Percentiles rank a stretch among this genome's conserved stretches.
phyloP scores from a whole-genome alignment of 2,797 vertebrate species.

The Periparus ater region DNA sequence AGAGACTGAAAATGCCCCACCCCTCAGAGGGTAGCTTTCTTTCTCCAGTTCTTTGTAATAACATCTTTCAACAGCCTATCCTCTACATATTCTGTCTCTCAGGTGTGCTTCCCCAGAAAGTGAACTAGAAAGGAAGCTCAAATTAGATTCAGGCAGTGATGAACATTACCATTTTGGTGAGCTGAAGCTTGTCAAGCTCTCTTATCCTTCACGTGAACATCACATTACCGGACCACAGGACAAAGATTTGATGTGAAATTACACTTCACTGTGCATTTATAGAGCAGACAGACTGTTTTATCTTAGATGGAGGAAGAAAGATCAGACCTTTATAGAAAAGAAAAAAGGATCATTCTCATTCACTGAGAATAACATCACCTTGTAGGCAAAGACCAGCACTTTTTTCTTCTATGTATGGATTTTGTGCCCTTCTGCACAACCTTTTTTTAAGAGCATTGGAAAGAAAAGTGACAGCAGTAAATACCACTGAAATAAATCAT shows the following conservation, averaged over 20 bases:
- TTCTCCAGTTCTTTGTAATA: not conserved
- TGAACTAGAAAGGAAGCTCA: slow-evolving; percentile 13
- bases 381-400: not conserved
- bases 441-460: not conserved
- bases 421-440: slow-evolving; percentile 27
- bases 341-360: slow-evolving; percentile 24
- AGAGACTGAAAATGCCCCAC: not conserved
- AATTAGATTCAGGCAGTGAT: slow-evolving; percentile 54
- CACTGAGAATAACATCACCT: slow-evolving; percentile 12
- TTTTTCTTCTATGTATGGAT: slow-evolving; percentile 15
- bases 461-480: slow-evolving; percentile 34
- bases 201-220: slow-evolving; percentile 28
- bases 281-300: slow-evolving; percentile 44
- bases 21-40: not conserved
- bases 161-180: slow-evolving; percentile 55
- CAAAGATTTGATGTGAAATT: slow-evolving; percentile 59
- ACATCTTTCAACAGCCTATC: not conserved
- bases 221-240: not conserved
- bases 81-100: not conserved
- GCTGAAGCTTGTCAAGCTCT: slow-evolving; percentile 50
- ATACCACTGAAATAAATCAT: slow-evolving; percentile 44
- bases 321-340: slow-evolving; percentile 25
- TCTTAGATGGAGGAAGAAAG: not conserved
- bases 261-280: slow-evolving; percentile 51
- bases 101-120: not conserved